A percentile compares a stretch with the other conserved stretches of the same genome.
Conservation (phyloP, 2,888 invertebrate species). For the Fabriciana adippe region DNA sequence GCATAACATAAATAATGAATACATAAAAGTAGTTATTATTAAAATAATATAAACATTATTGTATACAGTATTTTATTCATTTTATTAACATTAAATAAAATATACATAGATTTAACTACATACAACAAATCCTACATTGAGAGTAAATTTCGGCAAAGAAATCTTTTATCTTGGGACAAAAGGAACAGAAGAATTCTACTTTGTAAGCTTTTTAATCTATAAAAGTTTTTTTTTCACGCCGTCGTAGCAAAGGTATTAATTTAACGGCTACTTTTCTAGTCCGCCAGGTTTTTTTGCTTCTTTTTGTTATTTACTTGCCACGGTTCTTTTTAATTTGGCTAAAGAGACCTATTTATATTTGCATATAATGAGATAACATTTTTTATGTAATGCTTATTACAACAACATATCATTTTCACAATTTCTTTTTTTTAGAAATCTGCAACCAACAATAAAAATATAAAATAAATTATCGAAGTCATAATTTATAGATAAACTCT, state of each 20-base stretch:
- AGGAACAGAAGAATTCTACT: conserved; percentile 10
- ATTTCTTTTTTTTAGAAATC: no score
- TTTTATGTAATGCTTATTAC: no score
- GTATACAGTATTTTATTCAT: no score
- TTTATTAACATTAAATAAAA: no score
- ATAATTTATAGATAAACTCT: no score
- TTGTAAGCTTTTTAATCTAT: conserved; percentile 25
- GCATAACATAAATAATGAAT: no score
- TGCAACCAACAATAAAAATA: no score
- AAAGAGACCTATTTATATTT: not conserved
- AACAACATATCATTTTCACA: no score
- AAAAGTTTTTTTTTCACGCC: conserved; percentile 15
- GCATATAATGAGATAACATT: not conserved
- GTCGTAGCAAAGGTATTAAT: conserved; percentile 19
- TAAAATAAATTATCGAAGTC: no score
- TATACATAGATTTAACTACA: no score
- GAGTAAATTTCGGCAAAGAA: not conserved
- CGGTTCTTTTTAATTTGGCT: not conserved
- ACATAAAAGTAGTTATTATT: no score
- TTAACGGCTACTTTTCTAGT: conserved; percentile 8
- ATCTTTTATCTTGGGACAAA: conserved; percentile 1
- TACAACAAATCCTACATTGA: no score
- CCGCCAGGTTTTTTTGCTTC: not conserved
- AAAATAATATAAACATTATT: not conserved
- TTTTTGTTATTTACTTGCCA: conserved; percentile 6